Conservation (phyloP, 2,888 invertebrate species). For the Atrina japonica region DNA sequence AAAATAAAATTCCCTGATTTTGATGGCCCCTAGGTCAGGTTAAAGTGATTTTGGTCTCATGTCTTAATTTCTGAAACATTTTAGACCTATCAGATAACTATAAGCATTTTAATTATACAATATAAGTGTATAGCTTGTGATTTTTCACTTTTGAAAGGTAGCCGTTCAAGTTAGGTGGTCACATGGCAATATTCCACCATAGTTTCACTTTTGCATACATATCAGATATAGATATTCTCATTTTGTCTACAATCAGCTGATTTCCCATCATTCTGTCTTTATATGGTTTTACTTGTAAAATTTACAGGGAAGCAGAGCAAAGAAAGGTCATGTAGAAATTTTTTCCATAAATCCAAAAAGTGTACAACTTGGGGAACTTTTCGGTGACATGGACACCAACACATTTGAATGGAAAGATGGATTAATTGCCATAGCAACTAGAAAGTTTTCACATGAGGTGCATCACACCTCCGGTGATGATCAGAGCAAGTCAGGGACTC, state of each 20-base stretch:
- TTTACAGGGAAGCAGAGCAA: conserved; percentile 65
- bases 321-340: conserved; percentile 79
- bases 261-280: not conserved
- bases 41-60: too few relatives aligned
- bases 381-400: conserved; percentile 79
- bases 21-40: too few relatives aligned
- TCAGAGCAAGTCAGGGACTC: conserved; percentile 47
- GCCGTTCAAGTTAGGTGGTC: too few relatives aligned
- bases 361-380: conserved; percentile 78
- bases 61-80: too few relatives aligned
- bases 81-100: too few relatives aligned
- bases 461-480: not conserved
- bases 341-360: conserved; percentile 80
- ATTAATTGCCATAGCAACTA: conserved; percentile 77
- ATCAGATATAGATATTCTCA: conserved; percentile 71
- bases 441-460: conserved; percentile 73
- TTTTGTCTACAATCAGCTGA: not conserved
- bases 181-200: not conserved
- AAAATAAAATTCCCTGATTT: too few relatives aligned
- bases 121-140: too few relatives aligned
- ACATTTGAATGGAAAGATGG: conserved; percentile 81
- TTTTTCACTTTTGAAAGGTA: too few relatives aligned
- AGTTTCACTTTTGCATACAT: conserved; percentile 52
- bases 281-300: conserved; percentile 19
- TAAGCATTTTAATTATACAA: too few relatives aligned